Base-by-base conservation (phyloP, 1,140 invertebrate genomes). In the Wiebesia pumilae region DNA sequence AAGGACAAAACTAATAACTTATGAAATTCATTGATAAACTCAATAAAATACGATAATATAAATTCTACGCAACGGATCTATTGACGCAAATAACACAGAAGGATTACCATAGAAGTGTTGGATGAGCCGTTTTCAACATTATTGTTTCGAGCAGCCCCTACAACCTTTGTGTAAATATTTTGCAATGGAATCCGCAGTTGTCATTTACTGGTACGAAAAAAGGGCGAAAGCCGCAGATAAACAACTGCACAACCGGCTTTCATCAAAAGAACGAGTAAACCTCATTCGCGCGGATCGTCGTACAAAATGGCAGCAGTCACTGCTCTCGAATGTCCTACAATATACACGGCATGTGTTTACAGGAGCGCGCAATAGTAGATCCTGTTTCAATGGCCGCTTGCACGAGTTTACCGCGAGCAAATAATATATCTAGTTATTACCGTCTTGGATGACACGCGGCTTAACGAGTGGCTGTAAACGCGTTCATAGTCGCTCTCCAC, bases 401-500 rank as follows among this genome's bases (percentile, higher is more conserved):
- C 58, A 19, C 12, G 51, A 21, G 51, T 75, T 43, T 75, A 47
- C 40, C 73, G 73, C 73, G 24, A 47, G 47, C 77, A 79, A 58
- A 79, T 79, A 79, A 54, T 79, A 79, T 58, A 79, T 79, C 33
- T 47, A 51, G 27, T 79, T 79, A 79, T 51, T 54, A n/a, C 51
- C 51, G 47, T 79, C 77, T 79, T 58, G 47, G 51, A 58, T 79
- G 77, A 58, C n/a, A 30, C 47, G 51, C 0, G 58, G 54, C 58
- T 81, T 81, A 81, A 81, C 58, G 79, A 81, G 54, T 58, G 58
- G 12, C 47, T 47, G 77, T 81, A 40, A 81, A 81, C 79, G 21
- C 79, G 21, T 81, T 62, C 33, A 27, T 65, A 43, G 77, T 30
- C 51, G 67, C 67, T 30, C 7, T 67, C 51, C 51, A 47, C 51